These are phyloP conservation scores for Scolopax bukidnonensis DNA, from an alignment of 2,797 vertebrate species.

Conservation along the genomic window DNA sequence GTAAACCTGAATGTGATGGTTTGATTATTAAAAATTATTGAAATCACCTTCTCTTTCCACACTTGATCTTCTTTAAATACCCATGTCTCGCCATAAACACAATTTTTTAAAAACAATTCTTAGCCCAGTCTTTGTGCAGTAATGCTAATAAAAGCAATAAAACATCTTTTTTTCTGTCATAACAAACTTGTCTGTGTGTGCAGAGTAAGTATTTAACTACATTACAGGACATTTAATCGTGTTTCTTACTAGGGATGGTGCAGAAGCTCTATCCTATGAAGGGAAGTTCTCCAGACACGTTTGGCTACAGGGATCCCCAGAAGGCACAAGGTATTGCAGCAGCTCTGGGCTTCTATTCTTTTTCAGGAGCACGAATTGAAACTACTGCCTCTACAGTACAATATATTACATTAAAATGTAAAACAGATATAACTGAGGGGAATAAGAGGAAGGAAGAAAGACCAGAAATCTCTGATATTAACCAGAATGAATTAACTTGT, in stretches of 20 bases:
- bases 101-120: conserved; percentile 3
- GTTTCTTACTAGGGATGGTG: background rate
- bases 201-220: background rate
- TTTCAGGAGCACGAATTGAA: background rate
- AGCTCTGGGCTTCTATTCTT: conserved; percentile 14
- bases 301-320: conserved; percentile 21
- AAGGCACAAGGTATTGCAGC: background rate
- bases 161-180: background rate
- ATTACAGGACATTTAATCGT: background rate
- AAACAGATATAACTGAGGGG: conserved; percentile 9
- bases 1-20: conserved; percentile 20
- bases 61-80: conserved; percentile 26
- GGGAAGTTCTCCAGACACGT: conserved; percentile 27
- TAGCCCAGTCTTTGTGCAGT: background rate
- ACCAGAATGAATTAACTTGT: conserved; percentile 10
- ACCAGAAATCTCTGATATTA: conserved; percentile 20
- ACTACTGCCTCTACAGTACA: background rate
- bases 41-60: conserved; percentile 18
- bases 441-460: conserved; percentile 25
- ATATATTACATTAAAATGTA: conserved; percentile 39
- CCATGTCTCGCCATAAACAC: background rate
- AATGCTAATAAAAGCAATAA: conserved; percentile 23
- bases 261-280: background rate
- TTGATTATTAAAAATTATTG: conserved; percentile 39
- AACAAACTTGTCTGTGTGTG: background rate